Conservation (phyloP, 2,797 vertebrate species). For the Ctenochaetus hawaiiensis region DNA sequence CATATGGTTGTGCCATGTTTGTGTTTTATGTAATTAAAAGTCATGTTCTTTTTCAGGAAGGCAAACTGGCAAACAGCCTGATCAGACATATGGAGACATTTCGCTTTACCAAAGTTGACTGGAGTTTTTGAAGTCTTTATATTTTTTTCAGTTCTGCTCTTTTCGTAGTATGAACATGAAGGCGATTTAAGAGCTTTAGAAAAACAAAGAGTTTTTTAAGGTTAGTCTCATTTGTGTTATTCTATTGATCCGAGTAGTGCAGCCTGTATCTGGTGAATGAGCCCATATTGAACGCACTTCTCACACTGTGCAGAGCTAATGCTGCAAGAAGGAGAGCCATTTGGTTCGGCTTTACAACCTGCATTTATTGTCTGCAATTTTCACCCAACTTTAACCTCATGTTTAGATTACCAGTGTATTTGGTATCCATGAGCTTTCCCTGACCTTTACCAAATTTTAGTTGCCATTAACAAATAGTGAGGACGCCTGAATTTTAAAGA, state of each 20-base stretch:
- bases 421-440: not conserved
- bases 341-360: not conserved
- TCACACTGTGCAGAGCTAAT: not conserved
- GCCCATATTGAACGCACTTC: not conserved
- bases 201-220: not conserved
- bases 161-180: slow-evolving; percentile 6
- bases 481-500: no score
- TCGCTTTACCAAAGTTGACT: slow-evolving; percentile 32
- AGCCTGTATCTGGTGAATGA: not conserved
- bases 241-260: not conserved
- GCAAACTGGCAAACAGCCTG: slow-evolving; percentile 47
- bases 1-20: slow-evolving; percentile 67
- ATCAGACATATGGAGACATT: slow-evolving; percentile 54
- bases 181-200: no score
- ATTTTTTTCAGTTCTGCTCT: slow-evolving; percentile 11
- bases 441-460: no score
- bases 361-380: not conserved
- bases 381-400: not conserved
- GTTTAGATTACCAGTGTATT: not conserved
- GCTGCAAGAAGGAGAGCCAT: no score
- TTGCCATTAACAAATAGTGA: no score
- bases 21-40: slow-evolving; percentile 70
- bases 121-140: slow-evolving; percentile 26
- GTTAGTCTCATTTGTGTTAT: not conserved
- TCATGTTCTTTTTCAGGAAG: slow-evolving; percentile 20